Percentiles rank a stretch among this genome's conserved stretches.
Conservation (phyloP, 2,113 vertebrate species). For the Manacus vitellinus region DNA sequence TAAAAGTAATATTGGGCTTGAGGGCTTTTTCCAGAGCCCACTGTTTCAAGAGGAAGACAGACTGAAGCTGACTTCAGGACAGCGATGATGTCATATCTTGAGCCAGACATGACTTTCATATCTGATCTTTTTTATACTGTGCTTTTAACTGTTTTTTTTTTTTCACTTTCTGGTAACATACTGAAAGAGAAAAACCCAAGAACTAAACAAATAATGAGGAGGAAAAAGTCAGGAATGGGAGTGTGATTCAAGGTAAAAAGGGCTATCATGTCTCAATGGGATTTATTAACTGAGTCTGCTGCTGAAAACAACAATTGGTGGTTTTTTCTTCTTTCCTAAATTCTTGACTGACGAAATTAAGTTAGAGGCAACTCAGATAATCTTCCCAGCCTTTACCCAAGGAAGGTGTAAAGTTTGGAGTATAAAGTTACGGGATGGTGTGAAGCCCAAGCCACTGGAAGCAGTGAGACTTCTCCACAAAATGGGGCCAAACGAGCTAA, state of each 20-base stretch:
- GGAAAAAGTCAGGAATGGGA: background rate
- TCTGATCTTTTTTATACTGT: background rate
- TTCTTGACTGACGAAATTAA: background rate
- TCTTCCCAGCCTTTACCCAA: background rate
- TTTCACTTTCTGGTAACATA: background rate
- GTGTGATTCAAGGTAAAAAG: background rate
- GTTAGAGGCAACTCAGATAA: background rate
- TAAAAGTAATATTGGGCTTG: background rate
- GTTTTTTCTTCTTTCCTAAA: background rate
- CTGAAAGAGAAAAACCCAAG: background rate
- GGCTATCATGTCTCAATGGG: background rate
- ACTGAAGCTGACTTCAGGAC: background rate
- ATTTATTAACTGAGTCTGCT: background rate
- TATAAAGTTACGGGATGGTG: background rate
- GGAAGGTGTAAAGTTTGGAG: background rate
- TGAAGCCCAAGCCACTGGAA: background rate
- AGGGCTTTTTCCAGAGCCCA: background rate
- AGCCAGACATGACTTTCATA: background rate
- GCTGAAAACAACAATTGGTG: background rate
- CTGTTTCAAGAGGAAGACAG: background rate
- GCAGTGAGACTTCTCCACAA: background rate
- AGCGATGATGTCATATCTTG: background rate
- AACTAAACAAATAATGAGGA: background rate
- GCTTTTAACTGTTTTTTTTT: background rate
- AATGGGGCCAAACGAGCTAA: background rate